These are phyloP conservation scores for Drosophila niveifrons DNA, from an alignment of 2,888 invertebrate species.

Conservation along the genomic window DNA sequence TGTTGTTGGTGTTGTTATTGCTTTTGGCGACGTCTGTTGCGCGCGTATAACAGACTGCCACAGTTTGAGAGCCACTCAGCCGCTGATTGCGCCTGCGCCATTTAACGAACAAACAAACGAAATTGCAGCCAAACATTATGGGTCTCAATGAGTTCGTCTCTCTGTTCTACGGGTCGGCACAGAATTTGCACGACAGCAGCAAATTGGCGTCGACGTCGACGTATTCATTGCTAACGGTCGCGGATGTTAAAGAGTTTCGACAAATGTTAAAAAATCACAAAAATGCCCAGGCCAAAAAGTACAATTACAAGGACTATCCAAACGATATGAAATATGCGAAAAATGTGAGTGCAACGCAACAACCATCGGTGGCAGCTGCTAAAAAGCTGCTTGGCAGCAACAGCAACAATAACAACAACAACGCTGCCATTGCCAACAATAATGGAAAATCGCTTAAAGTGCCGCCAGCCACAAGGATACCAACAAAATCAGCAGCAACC, in stretches of 20 bases:
- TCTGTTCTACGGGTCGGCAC: constrained; percentile 84
- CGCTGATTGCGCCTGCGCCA: constrained; percentile 54
- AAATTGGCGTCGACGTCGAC: constrained; percentile 70
- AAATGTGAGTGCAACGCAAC: constrained; percentile 52
- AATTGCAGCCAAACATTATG: constrained; percentile 63
- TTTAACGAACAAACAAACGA: too few relatives aligned
- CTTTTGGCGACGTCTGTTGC: constrained; percentile 15
- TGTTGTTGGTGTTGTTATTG: constrained; percentile 7
- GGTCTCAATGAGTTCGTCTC: constrained; percentile 85
- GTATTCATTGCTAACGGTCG: constrained; percentile 72
- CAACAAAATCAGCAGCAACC: constrained; percentile 55
- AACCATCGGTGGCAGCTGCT: constrained; percentile 29
- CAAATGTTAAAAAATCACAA: constrained; percentile 84
- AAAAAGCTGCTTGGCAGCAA: constrained; percentile 63
- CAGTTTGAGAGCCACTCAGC: constrained; percentile 58
- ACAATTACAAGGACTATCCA: constrained; percentile 80
- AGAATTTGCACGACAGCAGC: constrained; percentile 76
- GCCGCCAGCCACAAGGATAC: constrained; percentile 71
- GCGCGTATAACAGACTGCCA: constrained; percentile 59
- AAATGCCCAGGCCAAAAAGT: constrained; percentile 80
- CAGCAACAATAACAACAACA: constrained; percentile 41
- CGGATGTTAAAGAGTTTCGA: constrained; percentile 75
- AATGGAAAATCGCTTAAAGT: constrained; percentile 38
- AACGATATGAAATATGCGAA: constrained; percentile 79
- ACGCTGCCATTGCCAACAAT: constrained; percentile 34